A percentile compares a stretch with the other conserved stretches of the same genome.
Conservation (phyloP, 2,113 vertebrate genomes). For the Tylochromis polylepis region DNA sequence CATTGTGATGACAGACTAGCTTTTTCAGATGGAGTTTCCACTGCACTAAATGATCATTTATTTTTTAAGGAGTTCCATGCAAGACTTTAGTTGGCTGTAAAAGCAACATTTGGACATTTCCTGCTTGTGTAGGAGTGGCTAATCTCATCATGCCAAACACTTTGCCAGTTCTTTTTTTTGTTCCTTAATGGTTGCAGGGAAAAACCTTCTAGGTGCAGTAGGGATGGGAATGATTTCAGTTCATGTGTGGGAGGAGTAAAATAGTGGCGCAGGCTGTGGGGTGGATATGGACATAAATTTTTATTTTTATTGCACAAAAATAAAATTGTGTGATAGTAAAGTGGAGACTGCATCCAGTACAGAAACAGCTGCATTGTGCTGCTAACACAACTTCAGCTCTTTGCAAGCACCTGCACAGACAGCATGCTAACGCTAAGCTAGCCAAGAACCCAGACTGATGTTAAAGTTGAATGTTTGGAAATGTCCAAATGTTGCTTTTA, state of each 20-base stretch:
- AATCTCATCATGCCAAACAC: neutral
- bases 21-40: neutral
- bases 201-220: neutral
- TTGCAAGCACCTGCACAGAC: neutral
- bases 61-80: neutral
- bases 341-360: neutral
- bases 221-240: neutral
- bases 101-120: neutral
- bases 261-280: neutral
- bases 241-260: neutral
- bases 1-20: neutral
- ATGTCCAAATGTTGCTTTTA: neutral
- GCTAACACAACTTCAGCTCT: neutral
- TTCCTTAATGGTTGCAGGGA: neutral
- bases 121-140: neutral
- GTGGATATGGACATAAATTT: neutral
- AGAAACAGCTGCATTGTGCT: neutral
- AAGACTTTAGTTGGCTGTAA: neutral
- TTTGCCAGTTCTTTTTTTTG: neutral
- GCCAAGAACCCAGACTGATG: no score
- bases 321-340: neutral
- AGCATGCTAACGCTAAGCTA: neutral
- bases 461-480: no score
- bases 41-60: neutral
- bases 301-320: neutral